A percentile compares a stretch with the other conserved stretches of the same genome.
These are phyloP conservation scores for Numenius arquata DNA, from an alignment of 2,113 vertebrate genomes.

Conservation along the genomic window DNA sequence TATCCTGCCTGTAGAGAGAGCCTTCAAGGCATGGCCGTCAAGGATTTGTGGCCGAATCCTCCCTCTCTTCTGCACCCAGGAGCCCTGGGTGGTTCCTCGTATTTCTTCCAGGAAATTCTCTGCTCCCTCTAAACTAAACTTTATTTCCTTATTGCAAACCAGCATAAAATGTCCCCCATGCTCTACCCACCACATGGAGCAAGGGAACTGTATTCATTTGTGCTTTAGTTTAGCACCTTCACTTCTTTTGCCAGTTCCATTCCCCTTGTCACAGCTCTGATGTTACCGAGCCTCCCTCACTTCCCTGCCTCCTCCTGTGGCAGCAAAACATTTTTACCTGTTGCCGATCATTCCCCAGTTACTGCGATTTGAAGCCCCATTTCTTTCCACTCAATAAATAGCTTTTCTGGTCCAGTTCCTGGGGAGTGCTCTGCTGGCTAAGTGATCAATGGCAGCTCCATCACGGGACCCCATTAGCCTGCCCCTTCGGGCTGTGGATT, in stretches of 20 bases:
- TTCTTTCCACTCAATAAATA: background rate
- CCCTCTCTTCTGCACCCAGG: background rate
- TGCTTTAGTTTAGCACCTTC: background rate
- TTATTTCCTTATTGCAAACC: background rate
- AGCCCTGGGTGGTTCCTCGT: background rate
- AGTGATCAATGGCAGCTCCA: background rate
- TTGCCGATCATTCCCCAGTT: background rate
- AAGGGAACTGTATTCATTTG: background rate
- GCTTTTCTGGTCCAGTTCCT: background rate
- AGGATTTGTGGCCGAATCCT: accelerated
- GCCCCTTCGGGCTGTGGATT: background rate
- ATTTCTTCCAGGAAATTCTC: background rate
- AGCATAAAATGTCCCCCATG: background rate
- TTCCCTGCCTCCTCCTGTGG: background rate
- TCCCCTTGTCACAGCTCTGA: background rate
- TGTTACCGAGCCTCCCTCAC: accelerated
- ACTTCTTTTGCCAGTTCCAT: background rate
- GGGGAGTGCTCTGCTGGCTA: background rate
- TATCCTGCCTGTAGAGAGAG: background rate
- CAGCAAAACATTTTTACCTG: background rate
- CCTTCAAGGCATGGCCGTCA: background rate
- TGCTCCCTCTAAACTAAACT: background rate
- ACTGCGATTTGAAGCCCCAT: background rate
- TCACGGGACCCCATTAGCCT: background rate
- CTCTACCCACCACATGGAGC: background rate